Conservation (phyloP, 1,140 invertebrate genomes). For the Drosophila athabasca region DNA sequence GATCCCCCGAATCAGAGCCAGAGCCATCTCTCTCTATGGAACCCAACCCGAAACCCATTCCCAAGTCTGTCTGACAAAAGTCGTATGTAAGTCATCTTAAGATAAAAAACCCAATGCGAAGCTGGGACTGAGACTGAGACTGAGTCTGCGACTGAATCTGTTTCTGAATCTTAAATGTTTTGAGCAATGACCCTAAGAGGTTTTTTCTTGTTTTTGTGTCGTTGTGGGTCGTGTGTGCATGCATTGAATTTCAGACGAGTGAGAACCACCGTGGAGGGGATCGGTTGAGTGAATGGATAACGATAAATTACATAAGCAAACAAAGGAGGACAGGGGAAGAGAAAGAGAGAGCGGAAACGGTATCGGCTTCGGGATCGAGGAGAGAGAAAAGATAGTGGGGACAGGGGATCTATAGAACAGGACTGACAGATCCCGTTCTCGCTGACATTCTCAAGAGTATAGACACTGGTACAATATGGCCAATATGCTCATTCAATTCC, state of each 20-base stretch:
- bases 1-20: background rate
- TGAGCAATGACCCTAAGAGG: conserved; percentile 63
- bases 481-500: background rate
- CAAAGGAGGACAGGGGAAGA: conserved; percentile 4
- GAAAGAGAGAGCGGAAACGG: too few species aligned
- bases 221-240: conserved; percentile 29
- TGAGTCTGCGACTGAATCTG: background rate
- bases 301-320: conserved; percentile 3
- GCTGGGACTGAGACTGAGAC: background rate
- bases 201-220: conserved; percentile 19
- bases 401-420: too few species aligned
- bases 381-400: too few species aligned
- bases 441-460: too few species aligned
- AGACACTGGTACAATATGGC: background rate
- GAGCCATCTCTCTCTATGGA: conserved; percentile 2
- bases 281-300: background rate
- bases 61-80: background rate
- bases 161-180: conserved; percentile 28
- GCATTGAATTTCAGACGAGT: conserved; percentile 20
- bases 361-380: background rate
- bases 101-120: conserved; percentile 5
- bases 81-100: background rate
- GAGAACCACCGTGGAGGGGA: background rate
- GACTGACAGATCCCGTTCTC: too few species aligned
- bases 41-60: background rate